Percentiles rank a stretch among this genome's conserved stretches.
Conservation (phyloP, 2,797 vertebrate genomes). For the Numenius phaeopus region DNA sequence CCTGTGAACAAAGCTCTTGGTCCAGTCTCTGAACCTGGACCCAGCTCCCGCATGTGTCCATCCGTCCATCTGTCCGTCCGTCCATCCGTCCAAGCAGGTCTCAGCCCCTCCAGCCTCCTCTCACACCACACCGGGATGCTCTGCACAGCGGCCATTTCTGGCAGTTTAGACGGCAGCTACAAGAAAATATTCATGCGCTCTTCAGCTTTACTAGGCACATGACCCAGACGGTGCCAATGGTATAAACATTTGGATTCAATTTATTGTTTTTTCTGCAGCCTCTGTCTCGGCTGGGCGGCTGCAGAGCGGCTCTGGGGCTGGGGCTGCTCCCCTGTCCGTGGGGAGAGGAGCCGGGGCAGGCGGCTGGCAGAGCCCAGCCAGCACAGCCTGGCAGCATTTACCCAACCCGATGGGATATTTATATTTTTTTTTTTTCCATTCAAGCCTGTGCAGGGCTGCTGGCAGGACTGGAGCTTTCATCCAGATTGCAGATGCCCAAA, state of each 20-base stretch:
- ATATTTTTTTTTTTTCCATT: conserved; percentile 27
- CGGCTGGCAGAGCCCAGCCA: fast-evolving
- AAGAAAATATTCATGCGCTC: neutral
- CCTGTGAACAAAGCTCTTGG: neutral
- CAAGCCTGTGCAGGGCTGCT: neutral
- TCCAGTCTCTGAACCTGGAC: neutral
- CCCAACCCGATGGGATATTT: neutral
- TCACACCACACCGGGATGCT: fast-evolving
- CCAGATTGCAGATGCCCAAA: conserved; percentile 23
- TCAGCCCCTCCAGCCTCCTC: neutral
- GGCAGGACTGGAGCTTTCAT: neutral
- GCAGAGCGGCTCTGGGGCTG: neutral
- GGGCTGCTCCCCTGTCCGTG: neutral
- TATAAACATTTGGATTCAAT: conserved; percentile 36
- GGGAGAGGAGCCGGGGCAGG: neutral
- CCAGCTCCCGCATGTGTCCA: fast-evolving
- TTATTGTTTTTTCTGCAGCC: neutral
- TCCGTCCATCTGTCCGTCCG: neutral
- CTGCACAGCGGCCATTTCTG: neutral
- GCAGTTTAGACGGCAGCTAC: neutral
- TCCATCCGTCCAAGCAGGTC: fast-evolving
- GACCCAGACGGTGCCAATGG: neutral
- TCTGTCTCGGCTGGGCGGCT: neutral
- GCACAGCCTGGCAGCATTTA: neutral
- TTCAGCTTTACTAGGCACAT: neutral